Base-by-base conservation (phyloP, 2,888 invertebrate species). In the Terebella lapidaria region DNA sequence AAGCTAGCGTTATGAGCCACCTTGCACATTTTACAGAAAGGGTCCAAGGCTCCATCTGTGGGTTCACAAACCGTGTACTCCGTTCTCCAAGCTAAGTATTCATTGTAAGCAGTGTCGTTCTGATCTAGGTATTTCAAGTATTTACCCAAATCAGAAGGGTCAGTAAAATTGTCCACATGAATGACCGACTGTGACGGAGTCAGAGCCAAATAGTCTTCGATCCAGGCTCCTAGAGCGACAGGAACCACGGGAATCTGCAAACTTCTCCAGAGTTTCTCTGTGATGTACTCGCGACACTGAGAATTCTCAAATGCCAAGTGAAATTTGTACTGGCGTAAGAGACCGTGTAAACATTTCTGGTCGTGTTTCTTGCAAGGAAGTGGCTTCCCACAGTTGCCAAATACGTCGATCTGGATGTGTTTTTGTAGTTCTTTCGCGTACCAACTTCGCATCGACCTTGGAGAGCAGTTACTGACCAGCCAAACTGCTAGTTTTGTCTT, bases 271-370 rank as follows among this genome's bases (percentile, higher is more conserved):
- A 55, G 24, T 22, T 55, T 35, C 42, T 35, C 42, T 35, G 42
- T 35, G 10, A 55, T 22, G 22, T 55, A 55, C 4, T 55, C 55
- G 4, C 24, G 15, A 25, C 55, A 55, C 4, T 10, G 35, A 5
- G 15, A 5, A 25, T 55, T 55, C 42, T 55, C 55, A 29, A 55
- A 35, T 15, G 55, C 55, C 4, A 55, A 24, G 35, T 55, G 35
- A 25, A 55, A 55, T 18, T 55, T 29, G 24, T 55, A 55, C 5
- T 35, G 29, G 4, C 22, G 5, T 5, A 18, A 5, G 20, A 55
- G 4, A 35, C 3, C 5, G 4, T 15, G 5, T 3, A 18, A 5
- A 22, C 55, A 35, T 15, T 5, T 15, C 15, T n/a, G 35, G 10
- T 5, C 20, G 20, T 18, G 4, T 5, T 53, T 26, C 49, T 20